Evolutionary conservation across 2,797 vertebrate species (phyloP).

Genomic region (Percopsis omiscomaycus): DNA sequence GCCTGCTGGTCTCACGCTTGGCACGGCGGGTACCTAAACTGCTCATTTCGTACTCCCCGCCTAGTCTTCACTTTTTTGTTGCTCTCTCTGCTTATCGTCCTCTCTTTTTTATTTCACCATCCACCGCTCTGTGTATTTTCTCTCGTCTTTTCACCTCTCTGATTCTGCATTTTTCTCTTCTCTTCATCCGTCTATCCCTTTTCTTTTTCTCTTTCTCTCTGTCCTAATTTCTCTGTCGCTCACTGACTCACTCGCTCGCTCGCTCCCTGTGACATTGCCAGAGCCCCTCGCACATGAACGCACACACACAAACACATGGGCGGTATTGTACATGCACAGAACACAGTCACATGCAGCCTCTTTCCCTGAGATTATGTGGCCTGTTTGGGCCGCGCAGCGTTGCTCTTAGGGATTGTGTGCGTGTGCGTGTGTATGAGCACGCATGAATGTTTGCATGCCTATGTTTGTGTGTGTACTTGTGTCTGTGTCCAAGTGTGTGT

Average conservation of each 20-base stretch:
- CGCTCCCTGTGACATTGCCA: constrained; percentile 64
- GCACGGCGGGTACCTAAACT: constrained; percentile 38
- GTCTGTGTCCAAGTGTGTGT: constrained; percentile 23
- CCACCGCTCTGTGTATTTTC: constrained; percentile 56
- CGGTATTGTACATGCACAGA: constrained; percentile 3
- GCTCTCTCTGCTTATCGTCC: constrained; percentile 39
- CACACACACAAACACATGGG: constrained; percentile 16
- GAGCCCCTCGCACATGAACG: constrained; percentile 31
- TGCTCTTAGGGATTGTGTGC: constrained; percentile 59
- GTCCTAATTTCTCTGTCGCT: constrained; percentile 46
- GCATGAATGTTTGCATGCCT: constrained; percentile 22
- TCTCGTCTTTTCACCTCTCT: constrained; percentile 26
- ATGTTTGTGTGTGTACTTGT: constrained; percentile 5
- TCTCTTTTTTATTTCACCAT: constrained; percentile 57
- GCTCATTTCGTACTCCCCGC: constrained; percentile 44
- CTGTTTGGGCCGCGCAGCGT: constrained; percentile 63
- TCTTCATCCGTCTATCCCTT: constrained; percentile 24
- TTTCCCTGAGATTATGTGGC: constrained; percentile 68
- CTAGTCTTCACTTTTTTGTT: constrained; percentile 31
- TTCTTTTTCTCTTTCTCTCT: constrained; percentile 34
- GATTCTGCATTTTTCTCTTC: constrained; percentile 12
- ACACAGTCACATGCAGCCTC: constrained; percentile 42
- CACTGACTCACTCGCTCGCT: constrained; percentile 29
- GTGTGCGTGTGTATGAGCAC: constrained; percentile 11
- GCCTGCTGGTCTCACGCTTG: constrained; percentile 30